Conservation (phyloP, 2,888 invertebrate genomes). For the Lochmaea capreae region DNA sequence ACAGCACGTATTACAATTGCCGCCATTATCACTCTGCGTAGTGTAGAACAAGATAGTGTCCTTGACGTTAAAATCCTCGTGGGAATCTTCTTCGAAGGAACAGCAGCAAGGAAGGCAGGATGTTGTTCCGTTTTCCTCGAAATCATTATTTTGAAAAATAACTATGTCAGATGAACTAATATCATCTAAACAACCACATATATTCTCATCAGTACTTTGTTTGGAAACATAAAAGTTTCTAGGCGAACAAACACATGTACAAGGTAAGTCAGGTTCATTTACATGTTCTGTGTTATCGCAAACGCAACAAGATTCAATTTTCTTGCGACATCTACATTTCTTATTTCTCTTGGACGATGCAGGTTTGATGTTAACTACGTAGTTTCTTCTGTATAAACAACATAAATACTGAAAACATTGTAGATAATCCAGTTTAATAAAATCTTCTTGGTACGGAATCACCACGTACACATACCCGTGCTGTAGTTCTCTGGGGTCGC, state of each 20-base stretch:
- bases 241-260: background rate
- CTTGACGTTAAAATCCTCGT: too few species aligned
- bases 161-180: too few species aligned
- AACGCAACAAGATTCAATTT: background rate
- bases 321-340: background rate
- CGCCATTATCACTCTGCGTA: too few species aligned
- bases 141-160: too few species aligned
- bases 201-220: too few species aligned
- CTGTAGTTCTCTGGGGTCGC: conserved; percentile 1
- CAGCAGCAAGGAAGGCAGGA: too few species aligned
- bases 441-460: conserved; percentile 12
- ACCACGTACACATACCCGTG: conserved; percentile 3
- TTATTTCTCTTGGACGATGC: background rate
- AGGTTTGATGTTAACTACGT: conserved; percentile 1
- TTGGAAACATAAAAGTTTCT: background rate
- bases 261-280: background rate
- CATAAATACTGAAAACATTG: conserved; percentile 6
- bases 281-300: background rate
- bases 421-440: background rate
- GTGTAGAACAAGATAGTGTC: too few species aligned
- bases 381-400: background rate
- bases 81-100: too few species aligned
- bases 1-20: too few species aligned
- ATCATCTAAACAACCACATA: too few species aligned
- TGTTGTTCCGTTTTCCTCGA: too few species aligned